These are phyloP conservation scores for Hydrozoanthus gracilis DNA, from an alignment of 92 coral and sea anemone genomes.

Conservation along the genomic window DNA sequence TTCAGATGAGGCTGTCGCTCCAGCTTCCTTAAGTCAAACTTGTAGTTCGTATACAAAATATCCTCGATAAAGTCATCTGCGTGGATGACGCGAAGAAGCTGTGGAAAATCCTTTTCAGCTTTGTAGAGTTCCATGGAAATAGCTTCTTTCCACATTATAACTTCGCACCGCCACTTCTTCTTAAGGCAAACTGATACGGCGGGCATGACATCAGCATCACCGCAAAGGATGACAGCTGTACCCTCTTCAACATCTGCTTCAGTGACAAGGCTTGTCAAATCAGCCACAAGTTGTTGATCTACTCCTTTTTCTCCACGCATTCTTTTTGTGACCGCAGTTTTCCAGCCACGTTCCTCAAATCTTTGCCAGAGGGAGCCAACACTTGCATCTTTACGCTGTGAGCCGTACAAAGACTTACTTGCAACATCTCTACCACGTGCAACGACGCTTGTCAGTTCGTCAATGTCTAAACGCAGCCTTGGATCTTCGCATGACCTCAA, in stretches of 20 bases:
- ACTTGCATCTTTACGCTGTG: background rate
- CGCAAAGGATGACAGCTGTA: background rate
- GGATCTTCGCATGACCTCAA: constrained; percentile 7
- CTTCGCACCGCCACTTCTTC: constrained; percentile 27
- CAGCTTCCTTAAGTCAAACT: constrained; percentile 4
- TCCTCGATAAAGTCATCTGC: background rate
- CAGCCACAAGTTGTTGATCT: constrained; percentile 28
- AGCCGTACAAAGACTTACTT: constrained; percentile 24
- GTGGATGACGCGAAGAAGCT: background rate
- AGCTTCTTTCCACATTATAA: constrained; percentile 31
- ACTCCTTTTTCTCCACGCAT: constrained; percentile 11
- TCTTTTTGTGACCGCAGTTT: background rate
- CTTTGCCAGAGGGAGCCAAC: background rate
- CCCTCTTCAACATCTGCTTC: background rate
- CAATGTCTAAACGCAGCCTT: constrained; percentile 18
- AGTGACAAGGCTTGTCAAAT: background rate
- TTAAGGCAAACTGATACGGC: constrained; percentile 1
- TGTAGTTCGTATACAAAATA: background rate
- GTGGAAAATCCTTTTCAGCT: background rate
- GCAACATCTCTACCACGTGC: constrained; percentile 14
- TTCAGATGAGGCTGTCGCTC: constrained; percentile 5
- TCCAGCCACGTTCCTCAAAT: background rate
- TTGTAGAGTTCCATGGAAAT: background rate
- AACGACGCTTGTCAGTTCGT: background rate
- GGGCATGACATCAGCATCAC: constrained; percentile 36